phyloP scores from a whole-genome alignment of 2,888 invertebrate genomes.

The Leptothorax acervorum region DNA sequence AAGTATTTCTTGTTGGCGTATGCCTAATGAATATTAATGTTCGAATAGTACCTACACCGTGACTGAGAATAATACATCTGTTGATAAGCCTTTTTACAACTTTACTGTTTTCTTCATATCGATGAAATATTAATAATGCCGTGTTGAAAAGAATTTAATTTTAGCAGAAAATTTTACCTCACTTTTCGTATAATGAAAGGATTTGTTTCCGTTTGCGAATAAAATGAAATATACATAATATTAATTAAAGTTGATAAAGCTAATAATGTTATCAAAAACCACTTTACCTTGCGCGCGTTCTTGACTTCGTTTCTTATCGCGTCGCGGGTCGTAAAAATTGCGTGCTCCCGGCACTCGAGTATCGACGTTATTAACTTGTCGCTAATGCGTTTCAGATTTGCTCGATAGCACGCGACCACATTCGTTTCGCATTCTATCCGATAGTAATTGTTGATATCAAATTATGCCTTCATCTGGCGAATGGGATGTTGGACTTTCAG shows the following conservation, averaged over 20 bases:
- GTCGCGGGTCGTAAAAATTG: slow-evolving; percentile 61
- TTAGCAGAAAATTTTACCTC: neutral
- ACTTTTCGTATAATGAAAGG: neutral
- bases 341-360: slow-evolving; percentile 20
- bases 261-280: slow-evolving; percentile 32
- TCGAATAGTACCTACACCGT: slow-evolving; percentile 53
- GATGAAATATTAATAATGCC: neutral
- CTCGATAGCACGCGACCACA: slow-evolving; percentile 29
- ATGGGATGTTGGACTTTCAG: neutral
- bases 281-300: slow-evolving; percentile 58
- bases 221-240: neutral
- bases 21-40: slow-evolving; percentile 72
- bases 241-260: slow-evolving; percentile 10
- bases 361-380: slow-evolving; percentile 54
- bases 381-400: slow-evolving; percentile 34
- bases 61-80: slow-evolving; percentile 48
- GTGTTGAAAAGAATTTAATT: neutral
- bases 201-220: neutral
- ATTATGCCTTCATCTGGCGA: neutral
- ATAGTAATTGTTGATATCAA: neutral
- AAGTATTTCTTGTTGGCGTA: slow-evolving; percentile 31
- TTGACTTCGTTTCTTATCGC: slow-evolving; percentile 67
- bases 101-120: neutral
- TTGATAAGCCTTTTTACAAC: slow-evolving; percentile 28
- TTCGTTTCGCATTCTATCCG: neutral